Evolutionary conservation across 2,113 vertebrate species (phyloP).

Genomic region (Pelecanus crispus): DNA sequence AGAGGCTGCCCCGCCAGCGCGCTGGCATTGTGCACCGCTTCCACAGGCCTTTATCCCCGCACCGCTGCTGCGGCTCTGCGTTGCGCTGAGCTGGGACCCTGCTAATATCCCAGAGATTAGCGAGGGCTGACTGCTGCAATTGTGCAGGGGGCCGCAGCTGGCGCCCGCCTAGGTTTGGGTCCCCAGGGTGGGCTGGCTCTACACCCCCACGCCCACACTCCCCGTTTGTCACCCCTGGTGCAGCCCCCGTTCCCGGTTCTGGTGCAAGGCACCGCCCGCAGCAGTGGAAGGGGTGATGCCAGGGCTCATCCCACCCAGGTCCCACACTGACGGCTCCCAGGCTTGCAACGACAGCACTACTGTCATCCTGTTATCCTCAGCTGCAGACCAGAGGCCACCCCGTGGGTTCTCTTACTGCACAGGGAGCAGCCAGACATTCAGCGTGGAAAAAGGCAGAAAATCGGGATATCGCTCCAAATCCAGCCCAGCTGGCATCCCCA

Average conservation of each 20-base stretch:
- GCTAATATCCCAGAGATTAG: constrained; percentile 55
- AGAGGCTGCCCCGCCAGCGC: not conserved
- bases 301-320: rapidly evolving
- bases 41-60: not conserved
- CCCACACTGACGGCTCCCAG: not conserved
- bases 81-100: constrained; percentile 36
- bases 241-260: not conserved
- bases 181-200: not conserved
- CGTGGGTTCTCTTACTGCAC: not conserved
- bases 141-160: not conserved
- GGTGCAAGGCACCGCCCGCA: rapidly evolving
- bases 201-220: not conserved
- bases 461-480: not conserved
- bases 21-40: not conserved
- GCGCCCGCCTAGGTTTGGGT: not conserved
- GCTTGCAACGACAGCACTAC: rapidly evolving
- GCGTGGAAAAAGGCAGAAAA: not conserved
- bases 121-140: constrained; percentile 13
- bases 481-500: not conserved
- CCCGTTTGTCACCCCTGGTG: not conserved
- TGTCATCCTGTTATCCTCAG: not conserved
- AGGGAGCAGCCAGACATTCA: not conserved
- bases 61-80: not conserved
- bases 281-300: not conserved
- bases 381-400: not conserved